Evolutionary conservation across 2,888 invertebrate species (phyloP).

Genomic region (Hermodice carunculata): DNA sequence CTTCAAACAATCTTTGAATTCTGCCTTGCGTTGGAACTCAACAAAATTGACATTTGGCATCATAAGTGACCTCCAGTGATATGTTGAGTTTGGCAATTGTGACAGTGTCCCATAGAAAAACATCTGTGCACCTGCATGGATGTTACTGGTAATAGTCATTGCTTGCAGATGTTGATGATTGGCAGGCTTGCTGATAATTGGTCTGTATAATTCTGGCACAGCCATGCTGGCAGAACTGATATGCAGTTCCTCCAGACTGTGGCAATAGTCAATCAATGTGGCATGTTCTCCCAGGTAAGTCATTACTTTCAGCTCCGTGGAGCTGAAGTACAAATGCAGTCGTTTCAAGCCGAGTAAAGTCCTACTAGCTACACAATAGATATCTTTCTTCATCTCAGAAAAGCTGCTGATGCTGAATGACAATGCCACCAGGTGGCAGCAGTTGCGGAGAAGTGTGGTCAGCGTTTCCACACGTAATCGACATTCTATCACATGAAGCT

Average conservation of each 20-base stretch:
- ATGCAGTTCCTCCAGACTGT: conserved; percentile 55
- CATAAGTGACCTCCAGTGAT: conserved; percentile 50
- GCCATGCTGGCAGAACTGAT: conserved; percentile 61
- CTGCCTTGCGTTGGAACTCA: conserved; percentile 46
- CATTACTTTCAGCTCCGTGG: conserved; percentile 48
- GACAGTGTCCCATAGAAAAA: conserved; percentile 64
- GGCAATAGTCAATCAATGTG: conserved; percentile 61
- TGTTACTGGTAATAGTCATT: conserved; percentile 60
- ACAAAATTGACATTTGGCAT: conserved; percentile 57
- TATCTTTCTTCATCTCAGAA: conserved; percentile 57
- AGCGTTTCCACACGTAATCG: conserved; percentile 54
- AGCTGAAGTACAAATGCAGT: conserved; percentile 58
- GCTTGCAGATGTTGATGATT: conserved; percentile 53
- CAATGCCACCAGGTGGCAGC: conserved; percentile 50
- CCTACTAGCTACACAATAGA: conserved; percentile 49
- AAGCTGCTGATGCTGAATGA: conserved; percentile 59
- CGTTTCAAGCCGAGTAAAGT: conserved; percentile 49
- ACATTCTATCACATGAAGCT: conserved; percentile 59
- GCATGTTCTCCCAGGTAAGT: conserved; percentile 56
- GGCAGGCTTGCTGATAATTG: conserved; percentile 55
- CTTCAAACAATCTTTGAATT: conserved; percentile 47
- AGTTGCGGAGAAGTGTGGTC: conserved; percentile 49
- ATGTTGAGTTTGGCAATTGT: conserved; percentile 51
- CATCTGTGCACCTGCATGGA: conserved; percentile 63
- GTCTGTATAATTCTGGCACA: conserved; percentile 60